These are phyloP conservation scores for Chionomys nivalis DNA, from an alignment of 2,113 vertebrate species.

Conservation along the genomic window DNA sequence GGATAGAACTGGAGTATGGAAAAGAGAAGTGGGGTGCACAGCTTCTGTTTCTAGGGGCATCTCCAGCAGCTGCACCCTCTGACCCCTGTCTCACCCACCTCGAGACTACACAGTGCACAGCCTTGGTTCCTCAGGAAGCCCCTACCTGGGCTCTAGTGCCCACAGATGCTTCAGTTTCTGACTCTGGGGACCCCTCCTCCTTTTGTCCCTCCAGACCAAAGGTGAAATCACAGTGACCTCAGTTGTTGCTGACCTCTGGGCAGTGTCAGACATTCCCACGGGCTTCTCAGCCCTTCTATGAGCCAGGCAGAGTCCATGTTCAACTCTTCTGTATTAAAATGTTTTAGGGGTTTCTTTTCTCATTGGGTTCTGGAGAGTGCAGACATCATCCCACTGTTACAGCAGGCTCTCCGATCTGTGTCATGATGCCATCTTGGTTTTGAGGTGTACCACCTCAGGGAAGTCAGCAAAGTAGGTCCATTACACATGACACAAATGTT, in stretches of 20 bases:
- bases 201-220: neutral
- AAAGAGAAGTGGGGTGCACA: neutral
- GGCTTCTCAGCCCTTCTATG: neutral
- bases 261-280: neutral
- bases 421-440: neutral
- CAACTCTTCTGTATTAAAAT: neutral
- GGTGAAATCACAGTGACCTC: neutral
- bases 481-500: neutral
- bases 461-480: neutral
- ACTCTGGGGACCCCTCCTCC: neutral
- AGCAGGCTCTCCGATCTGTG: neutral
- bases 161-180: no score
- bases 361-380: neutral
- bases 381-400: neutral
- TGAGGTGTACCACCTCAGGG: neutral
- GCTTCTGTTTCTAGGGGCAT: neutral
- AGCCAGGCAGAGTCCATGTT: neutral
- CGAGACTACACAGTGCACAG: fast-evolving
- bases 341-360: neutral
- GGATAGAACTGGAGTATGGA: neutral
- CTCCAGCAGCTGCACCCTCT: neutral
- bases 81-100: neutral
- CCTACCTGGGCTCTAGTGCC: neutral
- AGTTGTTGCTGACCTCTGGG: neutral
- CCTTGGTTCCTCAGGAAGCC: no score